A percentile compares a stretch with the other conserved stretches of the same genome.
Evolutionary conservation across 1,140 invertebrate species (phyloP).

Genomic region (Bathynomus jamesi): DNA sequence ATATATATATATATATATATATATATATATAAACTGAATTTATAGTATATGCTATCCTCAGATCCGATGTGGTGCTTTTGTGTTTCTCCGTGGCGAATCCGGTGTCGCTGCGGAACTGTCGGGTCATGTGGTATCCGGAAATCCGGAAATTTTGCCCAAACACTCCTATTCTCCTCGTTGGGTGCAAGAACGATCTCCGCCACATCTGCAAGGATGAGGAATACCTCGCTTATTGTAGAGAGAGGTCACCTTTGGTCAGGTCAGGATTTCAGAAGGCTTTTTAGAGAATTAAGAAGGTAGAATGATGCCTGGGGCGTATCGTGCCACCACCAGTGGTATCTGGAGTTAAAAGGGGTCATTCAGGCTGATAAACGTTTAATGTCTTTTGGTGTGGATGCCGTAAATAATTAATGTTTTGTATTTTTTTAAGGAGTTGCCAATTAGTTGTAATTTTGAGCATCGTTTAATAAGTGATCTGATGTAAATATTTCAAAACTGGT

Average conservation of each 20-base stretch:
- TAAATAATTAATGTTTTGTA: not conserved
- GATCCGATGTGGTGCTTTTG: conserved; percentile 77
- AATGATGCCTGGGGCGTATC: too few species aligned
- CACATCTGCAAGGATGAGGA: conserved; percentile 78
- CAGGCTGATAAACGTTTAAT: too few species aligned
- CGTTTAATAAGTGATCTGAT: not conserved
- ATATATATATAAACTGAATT: not conserved
- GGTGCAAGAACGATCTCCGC: conserved; percentile 86
- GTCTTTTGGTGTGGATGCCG: too few species aligned
- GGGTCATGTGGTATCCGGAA: conserved; percentile 90
- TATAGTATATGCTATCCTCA: too few species aligned
- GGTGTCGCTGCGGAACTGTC: conserved; percentile 87
- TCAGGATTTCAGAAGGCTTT: conserved; percentile 42
- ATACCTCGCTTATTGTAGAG: conserved; percentile 79
- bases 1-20: conserved; percentile 2
- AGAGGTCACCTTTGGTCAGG: conserved; percentile 84
- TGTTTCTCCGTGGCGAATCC: conserved; percentile 93
- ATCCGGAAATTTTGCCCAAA: conserved; percentile 88
- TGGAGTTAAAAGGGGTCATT: too few species aligned
- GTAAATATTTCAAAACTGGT: too few species aligned
- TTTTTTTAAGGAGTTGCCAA: not conserved
- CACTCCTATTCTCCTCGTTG: conserved; percentile 87
- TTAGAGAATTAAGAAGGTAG: too few species aligned
- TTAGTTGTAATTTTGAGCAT: not conserved
- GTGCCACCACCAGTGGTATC: too few species aligned